These are phyloP conservation scores for Zaprionus davidi DNA, from an alignment of 1,140 invertebrate species.

Conservation along the genomic window DNA sequence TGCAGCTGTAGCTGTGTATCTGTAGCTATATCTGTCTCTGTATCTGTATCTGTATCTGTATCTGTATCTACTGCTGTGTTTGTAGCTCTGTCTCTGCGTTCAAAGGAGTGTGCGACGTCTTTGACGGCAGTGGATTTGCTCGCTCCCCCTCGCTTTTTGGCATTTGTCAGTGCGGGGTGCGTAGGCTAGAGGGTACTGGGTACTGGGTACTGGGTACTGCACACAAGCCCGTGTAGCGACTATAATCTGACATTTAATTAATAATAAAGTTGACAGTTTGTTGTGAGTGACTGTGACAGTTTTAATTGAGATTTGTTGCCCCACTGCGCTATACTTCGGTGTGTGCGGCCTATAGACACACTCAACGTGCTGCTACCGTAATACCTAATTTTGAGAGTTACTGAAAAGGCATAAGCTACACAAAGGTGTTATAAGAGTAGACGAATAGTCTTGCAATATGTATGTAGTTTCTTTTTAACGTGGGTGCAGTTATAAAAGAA, in stretches of 20 bases:
- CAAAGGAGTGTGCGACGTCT: slow-evolving; percentile 73
- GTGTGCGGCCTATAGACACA: slow-evolving; percentile 36
- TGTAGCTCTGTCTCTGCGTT: slow-evolving; percentile 25
- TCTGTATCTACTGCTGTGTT: not conserved
- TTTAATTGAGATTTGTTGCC: slow-evolving; percentile 82
- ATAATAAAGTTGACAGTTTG: slow-evolving; percentile 83
- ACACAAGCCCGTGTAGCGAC: slow-evolving; percentile 51
- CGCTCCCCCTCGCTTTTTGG: slow-evolving; percentile 20
- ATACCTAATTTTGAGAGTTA: not conserved
- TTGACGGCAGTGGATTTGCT: slow-evolving; percentile 60
- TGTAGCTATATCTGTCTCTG: not conserved
- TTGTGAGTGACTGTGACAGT: slow-evolving; percentile 83
- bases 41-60: not conserved
- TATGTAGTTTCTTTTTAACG: not conserved
- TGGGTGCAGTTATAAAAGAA: not conserved
- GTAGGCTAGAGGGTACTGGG: slow-evolving; percentile 13
- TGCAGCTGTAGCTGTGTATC: slow-evolving; percentile 21
- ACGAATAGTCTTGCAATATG: not conserved
- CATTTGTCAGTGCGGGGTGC: too few species aligned
- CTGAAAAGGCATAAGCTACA: not conserved
- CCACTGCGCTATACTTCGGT: slow-evolving; percentile 43
- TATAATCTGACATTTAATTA: slow-evolving; percentile 84
- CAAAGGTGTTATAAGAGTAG: not conserved
- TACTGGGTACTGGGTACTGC: slow-evolving; percentile 30
- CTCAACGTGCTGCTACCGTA: slow-evolving; percentile 24